Percentiles rank a stretch among this genome's conserved stretches.
These are phyloP conservation scores for Astropecten irregularis DNA, from an alignment of 53 echinoderm and acorn worm species.

Conservation along the genomic window DNA sequence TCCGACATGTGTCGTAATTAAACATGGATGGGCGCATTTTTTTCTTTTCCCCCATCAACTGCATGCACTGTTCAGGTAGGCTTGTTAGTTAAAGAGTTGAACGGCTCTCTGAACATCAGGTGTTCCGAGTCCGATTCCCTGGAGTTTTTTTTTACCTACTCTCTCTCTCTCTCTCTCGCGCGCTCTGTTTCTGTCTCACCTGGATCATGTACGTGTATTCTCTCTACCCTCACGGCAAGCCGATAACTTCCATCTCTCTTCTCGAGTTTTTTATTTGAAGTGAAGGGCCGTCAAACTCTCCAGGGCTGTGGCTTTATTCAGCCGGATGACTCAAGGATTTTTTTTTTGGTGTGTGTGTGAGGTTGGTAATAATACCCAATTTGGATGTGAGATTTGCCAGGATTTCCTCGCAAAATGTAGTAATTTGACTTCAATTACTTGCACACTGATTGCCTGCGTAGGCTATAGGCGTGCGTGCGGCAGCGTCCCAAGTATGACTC, in stretches of 20 bases:
- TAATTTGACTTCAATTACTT: conserved; percentile 32
- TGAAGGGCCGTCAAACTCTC: background rate
- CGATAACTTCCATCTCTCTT: conserved; percentile 12
- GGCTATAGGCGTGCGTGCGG: too few relatives aligned
- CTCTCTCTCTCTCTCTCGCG: too few relatives aligned
- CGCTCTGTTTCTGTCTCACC: conserved; percentile 14
- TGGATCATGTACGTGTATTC: conserved; percentile 1
- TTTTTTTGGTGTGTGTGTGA: too few relatives aligned
- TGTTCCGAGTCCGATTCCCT: conserved; percentile 8
- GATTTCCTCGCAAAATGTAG: conserved; percentile 7
- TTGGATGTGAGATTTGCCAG: conserved; percentile 46
- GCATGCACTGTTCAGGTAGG: background rate
- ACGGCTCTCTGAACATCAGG: conserved; percentile 40
- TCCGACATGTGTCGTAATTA: conserved; percentile 51
- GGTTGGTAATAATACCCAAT: conserved; percentile 55
- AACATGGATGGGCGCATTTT: conserved; percentile 45
- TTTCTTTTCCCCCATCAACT: too few relatives aligned
- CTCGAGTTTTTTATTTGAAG: background rate
- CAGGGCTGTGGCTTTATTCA: background rate
- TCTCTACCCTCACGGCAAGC: conserved; percentile 5
- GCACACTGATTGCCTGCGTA: conserved; percentile 12
- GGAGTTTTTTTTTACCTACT: background rate
- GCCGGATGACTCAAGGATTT: conserved; percentile 34
- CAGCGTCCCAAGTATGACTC: conserved; percentile 6
- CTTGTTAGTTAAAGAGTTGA: conserved; percentile 25